phyloP scores from a whole-genome alignment of 2,888 invertebrate genomes.

The Nomada fucata region DNA sequence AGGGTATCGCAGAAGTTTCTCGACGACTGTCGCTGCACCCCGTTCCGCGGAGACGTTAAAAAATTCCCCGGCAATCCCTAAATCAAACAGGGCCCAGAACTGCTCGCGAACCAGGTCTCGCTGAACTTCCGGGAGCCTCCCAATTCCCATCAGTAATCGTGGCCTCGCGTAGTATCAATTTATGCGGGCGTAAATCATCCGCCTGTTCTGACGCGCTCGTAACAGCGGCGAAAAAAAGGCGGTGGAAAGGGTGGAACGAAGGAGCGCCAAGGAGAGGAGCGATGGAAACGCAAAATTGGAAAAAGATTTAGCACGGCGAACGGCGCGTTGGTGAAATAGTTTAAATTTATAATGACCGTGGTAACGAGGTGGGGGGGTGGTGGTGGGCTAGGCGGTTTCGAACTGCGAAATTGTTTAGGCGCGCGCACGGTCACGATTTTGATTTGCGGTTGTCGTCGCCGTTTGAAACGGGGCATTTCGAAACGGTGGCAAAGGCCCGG shows the following conservation, averaged over 20 bases:
- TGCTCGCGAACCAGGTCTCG: conserved; percentile 35
- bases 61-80: conserved; percentile 36
- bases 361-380: not conserved
- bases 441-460: conserved; percentile 61
- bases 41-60: not conserved
- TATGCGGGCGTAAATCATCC: conserved; percentile 34
- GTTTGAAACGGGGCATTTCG: conserved; percentile 55
- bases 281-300: too few relatives aligned
- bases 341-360: not conserved
- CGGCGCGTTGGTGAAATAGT: not conserved
- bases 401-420: conserved; percentile 56
- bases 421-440: conserved; percentile 54
- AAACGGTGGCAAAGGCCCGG: conserved; percentile 48
- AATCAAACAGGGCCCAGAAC: conserved; percentile 47
- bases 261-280: not conserved
- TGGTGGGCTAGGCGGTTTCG: not conserved
- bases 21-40: not conserved
- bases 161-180: conserved; percentile 36
- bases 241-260: not conserved
- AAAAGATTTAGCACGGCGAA: not conserved
- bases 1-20: not conserved
- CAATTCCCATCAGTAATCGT: conserved; percentile 22
- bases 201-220: not conserved
- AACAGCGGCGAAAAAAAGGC: not conserved
- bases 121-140: conserved; percentile 36